Conservation (phyloP, 2,113 vertebrate species). For the Cnemophilus loriae region DNA sequence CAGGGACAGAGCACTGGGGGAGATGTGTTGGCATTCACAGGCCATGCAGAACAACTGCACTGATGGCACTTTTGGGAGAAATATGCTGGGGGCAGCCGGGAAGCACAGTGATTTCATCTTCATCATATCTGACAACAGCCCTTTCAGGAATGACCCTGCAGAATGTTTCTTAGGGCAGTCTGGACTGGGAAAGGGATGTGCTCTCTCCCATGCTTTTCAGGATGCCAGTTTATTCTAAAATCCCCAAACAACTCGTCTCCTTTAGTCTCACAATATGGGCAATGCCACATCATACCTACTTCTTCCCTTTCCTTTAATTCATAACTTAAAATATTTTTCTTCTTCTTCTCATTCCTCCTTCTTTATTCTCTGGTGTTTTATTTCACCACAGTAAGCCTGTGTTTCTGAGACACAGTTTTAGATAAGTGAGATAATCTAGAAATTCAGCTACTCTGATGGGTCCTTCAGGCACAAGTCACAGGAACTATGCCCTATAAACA, state of each 20-base stretch:
- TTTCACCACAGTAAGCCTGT: neutral
- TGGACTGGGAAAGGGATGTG: neutral
- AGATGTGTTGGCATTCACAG: neutral
- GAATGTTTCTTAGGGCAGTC: neutral
- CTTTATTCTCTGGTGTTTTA: neutral
- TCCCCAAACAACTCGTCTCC: neutral
- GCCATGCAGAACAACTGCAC: conserved; percentile 25
- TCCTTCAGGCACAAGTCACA: neutral
- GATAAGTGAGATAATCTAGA: neutral
- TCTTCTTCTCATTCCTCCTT: neutral
- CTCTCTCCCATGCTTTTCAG: neutral
- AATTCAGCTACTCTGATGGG: neutral
- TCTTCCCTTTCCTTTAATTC: neutral
- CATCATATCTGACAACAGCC: neutral
- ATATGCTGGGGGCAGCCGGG: conserved; percentile 16
- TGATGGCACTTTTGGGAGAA: neutral
- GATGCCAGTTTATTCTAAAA: neutral
- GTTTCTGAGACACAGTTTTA: neutral
- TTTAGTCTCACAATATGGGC: neutral
- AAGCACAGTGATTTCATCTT: neutral
- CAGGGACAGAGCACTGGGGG: neutral
- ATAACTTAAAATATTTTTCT: neutral
- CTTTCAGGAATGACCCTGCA: neutral
- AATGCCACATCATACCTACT: neutral
- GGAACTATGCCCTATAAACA: neutral